Evolutionary conservation across 2,113 vertebrate species (phyloP).

Genomic region (Istiophorus platypterus): DNA sequence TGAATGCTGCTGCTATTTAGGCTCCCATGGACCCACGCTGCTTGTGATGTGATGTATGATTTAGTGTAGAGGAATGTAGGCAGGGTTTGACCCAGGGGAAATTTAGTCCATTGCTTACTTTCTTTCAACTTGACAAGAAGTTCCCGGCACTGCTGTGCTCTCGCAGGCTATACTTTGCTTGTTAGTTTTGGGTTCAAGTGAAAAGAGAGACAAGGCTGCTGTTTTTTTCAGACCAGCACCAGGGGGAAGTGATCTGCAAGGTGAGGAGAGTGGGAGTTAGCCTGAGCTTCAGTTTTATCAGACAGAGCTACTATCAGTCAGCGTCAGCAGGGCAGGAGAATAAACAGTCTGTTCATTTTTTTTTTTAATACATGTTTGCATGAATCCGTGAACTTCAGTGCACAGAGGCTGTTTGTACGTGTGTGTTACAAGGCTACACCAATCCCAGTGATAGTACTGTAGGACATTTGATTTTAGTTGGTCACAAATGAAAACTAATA

Average conservation of each 20-base stretch:
- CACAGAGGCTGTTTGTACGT: not conserved
- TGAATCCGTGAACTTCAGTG: not conserved
- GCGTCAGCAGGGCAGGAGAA: conserved; percentile 25
- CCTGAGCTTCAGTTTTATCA: conserved; percentile 60
- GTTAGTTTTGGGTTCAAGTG: conserved; percentile 72
- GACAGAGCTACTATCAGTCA: conserved; percentile 45
- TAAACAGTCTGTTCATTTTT: not conserved
- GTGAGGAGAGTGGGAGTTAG: conserved; percentile 60
- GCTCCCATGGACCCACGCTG: conserved; percentile 44
- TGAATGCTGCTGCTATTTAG: conserved; percentile 50
- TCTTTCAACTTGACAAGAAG: conserved; percentile 72
- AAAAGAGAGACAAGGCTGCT: conserved; percentile 70
- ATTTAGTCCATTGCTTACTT: conserved; percentile 67
- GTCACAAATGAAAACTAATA: not conserved
- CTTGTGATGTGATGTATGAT: conserved; percentile 67
- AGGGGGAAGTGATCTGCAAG: conserved; percentile 61
- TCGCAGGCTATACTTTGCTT: conserved; percentile 74
- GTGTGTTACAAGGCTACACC: not conserved
- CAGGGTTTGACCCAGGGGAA: conserved; percentile 60
- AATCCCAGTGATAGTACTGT: not conserved
- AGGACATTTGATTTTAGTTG: not conserved
- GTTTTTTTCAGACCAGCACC: conserved; percentile 76
- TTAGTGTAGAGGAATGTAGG: conserved; percentile 48
- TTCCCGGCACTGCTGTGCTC: conserved; percentile 47
- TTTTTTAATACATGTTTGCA: not conserved